Evolutionary conservation across 2,888 invertebrate genomes (phyloP), one percentile per base, ranked within the genome.

Genomic region (Oeneis ivallda): DNA sequence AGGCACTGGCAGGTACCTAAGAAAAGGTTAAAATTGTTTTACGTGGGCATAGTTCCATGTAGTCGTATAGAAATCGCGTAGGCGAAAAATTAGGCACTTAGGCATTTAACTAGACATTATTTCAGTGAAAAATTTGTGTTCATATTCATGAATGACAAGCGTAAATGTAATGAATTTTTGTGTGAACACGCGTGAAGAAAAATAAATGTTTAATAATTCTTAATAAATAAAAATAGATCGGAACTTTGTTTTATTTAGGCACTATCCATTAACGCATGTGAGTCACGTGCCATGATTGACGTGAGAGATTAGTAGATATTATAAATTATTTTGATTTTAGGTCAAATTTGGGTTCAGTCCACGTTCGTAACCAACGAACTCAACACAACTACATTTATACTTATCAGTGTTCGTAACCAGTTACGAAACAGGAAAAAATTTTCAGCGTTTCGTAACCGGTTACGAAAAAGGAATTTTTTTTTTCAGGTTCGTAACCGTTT

Each of bases 211-310:
- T 60, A 65, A 69, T n/a, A n/a, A 71, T 56, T 10, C 41, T 56
- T 41, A 56, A 66, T 68, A 69, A 70, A 71, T 70, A 66, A 70
- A 50, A 65, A 52, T 68, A 70, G 68, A 70, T 61, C 47, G 43
- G 60, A 43, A 4, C 54, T 57, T 65, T 41, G 32, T 67, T 70
- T 67, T 26, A 62, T 67, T 62, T 47, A 13, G 26, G 13, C 13
- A 53, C 34, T 15, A 15, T 45, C 2, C 15, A 45, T 17, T 45
- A 17, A 15, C 8, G 41, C 41, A 41, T 4, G 13, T 41, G 41
- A 41, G n/a, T n/a, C n/a, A n/a, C n/a, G n/a, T n/a, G n/a, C n/a
- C n/a, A n/a, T 34, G 32, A 6, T 34, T 34, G 32, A 34, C 32
- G n/a, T n/a, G n/a, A n/a, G n/a, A n/a, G n/a, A n/a, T n/a, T n/a